Base-by-base conservation (phyloP, 2,888 invertebrate species). In the Pharmacophagus antenor region DNA sequence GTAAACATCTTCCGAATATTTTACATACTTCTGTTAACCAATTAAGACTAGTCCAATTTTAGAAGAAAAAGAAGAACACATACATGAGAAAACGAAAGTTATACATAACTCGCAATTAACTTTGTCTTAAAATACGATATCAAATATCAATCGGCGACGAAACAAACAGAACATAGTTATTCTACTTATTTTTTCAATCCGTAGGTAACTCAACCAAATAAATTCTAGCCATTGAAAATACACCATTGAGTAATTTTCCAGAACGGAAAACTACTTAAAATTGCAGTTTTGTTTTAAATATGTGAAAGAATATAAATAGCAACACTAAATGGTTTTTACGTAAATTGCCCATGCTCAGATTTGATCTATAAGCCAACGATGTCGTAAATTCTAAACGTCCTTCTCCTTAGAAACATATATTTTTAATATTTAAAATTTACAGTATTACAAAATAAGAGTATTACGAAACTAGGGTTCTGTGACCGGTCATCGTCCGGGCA, bases 401-500 rank as follows among this genome's bases (percentile, higher is more conserved):
- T 41, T 48, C 23, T 27, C 25, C n/a, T 49, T 49, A 25, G 42
- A 18, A 59, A 41, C 25, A 15, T 48, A 49, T 60, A 59, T 49
- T 50, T 47, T 51, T 51, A 60, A 56, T 51, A 50, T 51, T 51
- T 31, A 60, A 56, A 56, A 50, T 51, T 51, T 31, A 31, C 20
- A 20, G 21, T 46, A 31, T 58, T 63, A 49, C 56, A 48, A 55
- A 56, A 46, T 46, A 49, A 54, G 57, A 49, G 44, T 54, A 60
- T 56, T 58, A 57, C 56, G 41, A 59, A 63, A 51, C n/a, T 12
- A 22, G 49, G 37, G 50, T 44, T 31, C 44, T 20, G 58, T 54
- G 59, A 62, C 77, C 79, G 77, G 79, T 77, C 70, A 74, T 66
- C 70, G 77, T 69, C 65, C 65, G 63, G 62, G 58, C 68, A 64